Percentiles rank a stretch among this genome's conserved stretches.
phyloP scores from a whole-genome alignment of 2,888 invertebrate species.

The Myopa tessellatipennis region DNA sequence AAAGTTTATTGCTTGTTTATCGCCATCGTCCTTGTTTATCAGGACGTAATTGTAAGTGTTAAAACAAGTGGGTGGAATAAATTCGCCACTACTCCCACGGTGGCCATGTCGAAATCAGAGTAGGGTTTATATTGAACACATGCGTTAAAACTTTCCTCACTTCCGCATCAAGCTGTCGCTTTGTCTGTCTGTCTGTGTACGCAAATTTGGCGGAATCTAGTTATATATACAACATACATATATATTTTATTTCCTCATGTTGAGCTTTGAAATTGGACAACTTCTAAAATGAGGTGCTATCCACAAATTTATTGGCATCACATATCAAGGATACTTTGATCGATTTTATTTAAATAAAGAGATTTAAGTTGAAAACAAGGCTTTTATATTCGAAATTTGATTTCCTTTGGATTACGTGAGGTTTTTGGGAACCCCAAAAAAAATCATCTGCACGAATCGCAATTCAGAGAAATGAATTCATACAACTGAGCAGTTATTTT shows the following conservation, averaged over 20 bases:
- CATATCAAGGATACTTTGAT: neutral
- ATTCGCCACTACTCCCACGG: slow-evolving; percentile 4
- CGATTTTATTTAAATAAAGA: too few species aligned
- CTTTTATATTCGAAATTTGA: too few species aligned
- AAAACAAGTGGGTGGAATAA: slow-evolving; percentile 20
- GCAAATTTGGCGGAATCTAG: too few species aligned
- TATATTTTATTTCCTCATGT: neutral
- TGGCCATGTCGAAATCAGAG: slow-evolving; percentile 12
- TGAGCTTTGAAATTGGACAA: neutral
- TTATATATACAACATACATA: too few species aligned
- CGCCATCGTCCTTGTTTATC: slow-evolving; percentile 1
- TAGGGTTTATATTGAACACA: too few species aligned
- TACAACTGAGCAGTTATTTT: too few species aligned
- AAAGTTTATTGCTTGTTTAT: neutral
- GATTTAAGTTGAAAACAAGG: too few species aligned
- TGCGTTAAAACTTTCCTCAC: neutral
- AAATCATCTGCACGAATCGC: too few species aligned
- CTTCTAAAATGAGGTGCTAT: neutral
- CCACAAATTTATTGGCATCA: neutral
- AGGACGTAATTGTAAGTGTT: slow-evolving; percentile 18
- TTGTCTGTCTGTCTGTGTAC: neutral
- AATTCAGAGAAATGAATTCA: too few species aligned
- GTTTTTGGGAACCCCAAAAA: too few species aligned
- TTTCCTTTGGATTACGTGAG: too few species aligned
- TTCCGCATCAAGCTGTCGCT: neutral